Base-by-base conservation (phyloP, 2,797 vertebrate species). In the Allobates femoralis region DNA sequence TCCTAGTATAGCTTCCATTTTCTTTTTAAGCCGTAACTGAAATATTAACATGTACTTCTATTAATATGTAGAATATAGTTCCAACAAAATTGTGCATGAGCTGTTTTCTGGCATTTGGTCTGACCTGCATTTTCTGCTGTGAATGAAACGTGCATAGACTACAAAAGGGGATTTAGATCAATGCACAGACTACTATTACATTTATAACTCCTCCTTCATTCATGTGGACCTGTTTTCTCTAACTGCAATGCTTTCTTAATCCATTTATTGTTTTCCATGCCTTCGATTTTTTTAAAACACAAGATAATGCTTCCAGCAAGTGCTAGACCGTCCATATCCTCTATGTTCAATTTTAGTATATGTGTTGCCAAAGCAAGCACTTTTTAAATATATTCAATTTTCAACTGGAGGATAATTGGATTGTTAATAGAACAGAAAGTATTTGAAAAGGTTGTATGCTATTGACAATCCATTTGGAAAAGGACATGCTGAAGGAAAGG, bases 41-140 rank as follows among this genome's bases (percentile, higher is more conserved):
- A 74, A 26, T 4, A 50, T 74, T n/a, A 23, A 12, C 41, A 50
- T 50, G 12, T 46, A 74, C 69, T 50, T 74, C 23, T 74, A 74
- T 50, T 26, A 74, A 50, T 74, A 74, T 41, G 41, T 74, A 74
- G 69, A 74, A 46, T 74, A 50, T 74, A 74, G 69, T 74, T 26
- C 37, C 37, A 74, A 74, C 37, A 74, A 74, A 74, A 74, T 74
- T 74, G 69, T 74, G 69, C 69, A 74, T 74, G 69, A 74, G 69
- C 69, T 74, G 69, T 74, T 74, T 74, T 74, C 69, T 74, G 69
- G 37, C 69, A 74, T 74, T 74, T 74, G 69, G 69, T 74, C 37
- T 74, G 41, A 74, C 69, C 69, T 74, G 69, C 69, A 74, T 74
- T 74, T 74, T 74, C 41, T 37, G 37, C 69, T 74, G 69, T 74